These are phyloP conservation scores for Acrobasis repandana DNA, from an alignment of 2,888 invertebrate genomes.

Conservation along the genomic window DNA sequence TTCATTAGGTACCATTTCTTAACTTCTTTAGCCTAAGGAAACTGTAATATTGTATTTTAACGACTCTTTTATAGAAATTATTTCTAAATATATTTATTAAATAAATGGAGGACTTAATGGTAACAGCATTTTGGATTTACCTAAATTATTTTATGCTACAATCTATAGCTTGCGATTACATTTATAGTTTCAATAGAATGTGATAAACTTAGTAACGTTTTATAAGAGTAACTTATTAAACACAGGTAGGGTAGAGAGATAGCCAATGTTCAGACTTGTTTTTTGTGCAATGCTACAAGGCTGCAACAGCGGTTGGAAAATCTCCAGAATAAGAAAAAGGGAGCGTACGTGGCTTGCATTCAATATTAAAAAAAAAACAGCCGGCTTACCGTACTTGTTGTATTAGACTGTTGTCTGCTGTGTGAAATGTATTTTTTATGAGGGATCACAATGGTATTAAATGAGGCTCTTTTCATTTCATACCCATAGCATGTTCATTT, in stretches of 20 bases:
- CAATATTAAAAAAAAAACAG: neutral
- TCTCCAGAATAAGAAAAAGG: constrained; percentile 5
- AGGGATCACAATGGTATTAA: neutral
- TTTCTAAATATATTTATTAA: too few relatives aligned
- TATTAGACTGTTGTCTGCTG: constrained; percentile 27
- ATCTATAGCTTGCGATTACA: too few relatives aligned
- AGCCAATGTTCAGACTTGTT: neutral
- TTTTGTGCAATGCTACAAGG: constrained; percentile 3
- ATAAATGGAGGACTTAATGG: too few relatives aligned
- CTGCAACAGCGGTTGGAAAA: constrained; percentile 7
- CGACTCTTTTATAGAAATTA: too few relatives aligned
- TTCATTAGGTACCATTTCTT: too few relatives aligned
- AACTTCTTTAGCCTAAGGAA: too few relatives aligned
- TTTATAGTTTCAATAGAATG: too few relatives aligned
- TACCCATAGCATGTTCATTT: too few relatives aligned
- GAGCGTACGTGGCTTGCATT: constrained; percentile 11
- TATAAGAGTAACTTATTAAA: neutral
- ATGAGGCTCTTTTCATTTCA: too few relatives aligned
- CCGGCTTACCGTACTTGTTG: constrained; percentile 12
- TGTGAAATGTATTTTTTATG: constrained; percentile 29
- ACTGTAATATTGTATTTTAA: too few relatives aligned
- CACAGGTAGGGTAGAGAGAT: neutral
- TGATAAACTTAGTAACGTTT: neutral
- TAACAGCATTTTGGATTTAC: too few relatives aligned
- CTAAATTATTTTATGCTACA: too few relatives aligned